phyloP scores from a whole-genome alignment of 2,888 invertebrate species.

The Crocallis elinguaria region DNA sequence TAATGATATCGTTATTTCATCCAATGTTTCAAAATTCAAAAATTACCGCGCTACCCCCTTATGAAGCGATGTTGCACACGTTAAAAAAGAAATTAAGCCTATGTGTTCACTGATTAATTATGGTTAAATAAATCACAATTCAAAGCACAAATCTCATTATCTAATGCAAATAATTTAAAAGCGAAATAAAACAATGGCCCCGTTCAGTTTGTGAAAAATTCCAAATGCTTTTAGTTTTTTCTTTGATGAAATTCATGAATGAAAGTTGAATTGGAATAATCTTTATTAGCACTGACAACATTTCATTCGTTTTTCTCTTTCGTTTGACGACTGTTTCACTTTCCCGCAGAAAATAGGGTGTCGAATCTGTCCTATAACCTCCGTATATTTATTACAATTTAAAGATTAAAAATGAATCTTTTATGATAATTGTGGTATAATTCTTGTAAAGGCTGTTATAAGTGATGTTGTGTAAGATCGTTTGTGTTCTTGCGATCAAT shows the following conservation, averaged over 20 bases:
- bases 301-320: conserved; percentile 74
- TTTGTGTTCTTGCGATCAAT: conserved; percentile 81
- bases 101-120: background rate
- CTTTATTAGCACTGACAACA: conserved; percentile 69
- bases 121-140: background rate
- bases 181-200: too few species aligned
- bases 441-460: conserved; percentile 82
- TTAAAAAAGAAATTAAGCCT: conserved; percentile 11
- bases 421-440: conserved; percentile 89
- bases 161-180: background rate
- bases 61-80: conserved; percentile 15
- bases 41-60: conserved; percentile 33
- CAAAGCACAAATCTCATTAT: background rate
- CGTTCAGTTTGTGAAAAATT: background rate
- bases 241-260: conserved; percentile 45
- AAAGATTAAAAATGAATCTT: conserved; percentile 86
- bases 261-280: conserved; percentile 43
- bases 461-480: conserved; percentile 85
- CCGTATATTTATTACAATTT: conserved; percentile 82
- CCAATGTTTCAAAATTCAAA: conserved; percentile 37
- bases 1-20: background rate
- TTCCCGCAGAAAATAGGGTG: conserved; percentile 86
- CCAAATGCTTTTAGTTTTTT: background rate
- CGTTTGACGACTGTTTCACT: conserved; percentile 79
- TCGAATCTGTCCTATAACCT: conserved; percentile 85